These are phyloP conservation scores for Tiliacea citrago DNA, from an alignment of 2,888 invertebrate species.

Conservation along the genomic window DNA sequence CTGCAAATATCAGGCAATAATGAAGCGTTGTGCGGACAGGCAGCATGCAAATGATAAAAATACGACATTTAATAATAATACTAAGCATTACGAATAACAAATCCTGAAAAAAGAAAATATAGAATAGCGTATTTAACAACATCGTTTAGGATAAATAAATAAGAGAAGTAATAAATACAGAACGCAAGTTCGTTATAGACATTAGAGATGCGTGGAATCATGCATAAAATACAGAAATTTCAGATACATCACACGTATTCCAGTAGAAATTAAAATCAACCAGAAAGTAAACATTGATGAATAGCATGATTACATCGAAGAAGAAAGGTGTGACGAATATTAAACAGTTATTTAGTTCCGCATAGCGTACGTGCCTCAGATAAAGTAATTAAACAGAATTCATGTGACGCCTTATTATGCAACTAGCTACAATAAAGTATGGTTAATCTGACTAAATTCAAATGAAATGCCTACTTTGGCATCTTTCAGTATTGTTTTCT, in stretches of 20 bases:
- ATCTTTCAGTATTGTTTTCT: slow-evolving; percentile 7
- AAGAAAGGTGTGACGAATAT: slow-evolving; percentile 66
- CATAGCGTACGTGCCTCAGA: slow-evolving; percentile 62
- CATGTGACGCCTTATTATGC: slow-evolving; percentile 45
- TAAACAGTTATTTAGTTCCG: slow-evolving; percentile 66
- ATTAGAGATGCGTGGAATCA: slow-evolving; percentile 53
- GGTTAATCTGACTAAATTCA: slow-evolving; percentile 39
- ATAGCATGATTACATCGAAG: slow-evolving; percentile 60
- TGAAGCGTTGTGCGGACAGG: slow-evolving; percentile 91
- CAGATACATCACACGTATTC: slow-evolving; percentile 50
- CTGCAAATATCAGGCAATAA: slow-evolving; percentile 91
- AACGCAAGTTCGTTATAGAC: slow-evolving; percentile 34
- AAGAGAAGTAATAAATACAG: slow-evolving; percentile 43
- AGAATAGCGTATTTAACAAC: slow-evolving; percentile 55
- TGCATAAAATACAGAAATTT: slow-evolving; percentile 52
- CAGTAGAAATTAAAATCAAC: slow-evolving; percentile 51
- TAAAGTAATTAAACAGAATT: slow-evolving; percentile 61
- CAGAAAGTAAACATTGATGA: slow-evolving; percentile 61
- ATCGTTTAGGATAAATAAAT: slow-evolving; percentile 30
- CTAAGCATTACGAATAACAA: slow-evolving; percentile 73
- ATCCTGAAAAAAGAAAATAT: slow-evolving; percentile 64
- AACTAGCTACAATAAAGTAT: slow-evolving; percentile 45
- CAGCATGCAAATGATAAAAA: slow-evolving; percentile 91
- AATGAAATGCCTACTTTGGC: slow-evolving; percentile 11
- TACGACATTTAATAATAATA: slow-evolving; percentile 84